phyloP scores from a whole-genome alignment of 2,113 vertebrate genomes.

The Oryzias javanicus region DNA sequence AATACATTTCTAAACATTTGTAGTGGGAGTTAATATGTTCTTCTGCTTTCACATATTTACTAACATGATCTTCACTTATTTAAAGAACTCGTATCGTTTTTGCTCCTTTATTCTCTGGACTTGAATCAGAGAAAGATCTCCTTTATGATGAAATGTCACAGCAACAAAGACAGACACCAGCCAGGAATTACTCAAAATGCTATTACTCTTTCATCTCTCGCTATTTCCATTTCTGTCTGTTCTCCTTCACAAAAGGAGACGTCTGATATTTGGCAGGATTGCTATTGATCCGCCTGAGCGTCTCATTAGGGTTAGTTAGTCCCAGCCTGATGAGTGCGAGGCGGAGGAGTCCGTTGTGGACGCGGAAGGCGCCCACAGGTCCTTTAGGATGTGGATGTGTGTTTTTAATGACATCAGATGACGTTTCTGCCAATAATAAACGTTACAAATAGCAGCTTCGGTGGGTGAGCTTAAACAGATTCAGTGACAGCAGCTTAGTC shows the following conservation, averaged over 20 bases:
- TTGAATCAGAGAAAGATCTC: slow-evolving; percentile 30
- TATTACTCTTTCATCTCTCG: slow-evolving; percentile 43
- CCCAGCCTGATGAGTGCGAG: slow-evolving; percentile 15
- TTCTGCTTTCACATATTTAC: not conserved
- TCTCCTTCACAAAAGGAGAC: slow-evolving; percentile 29
- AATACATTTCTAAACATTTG: not conserved
- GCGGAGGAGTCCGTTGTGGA: not conserved
- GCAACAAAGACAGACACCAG: slow-evolving; percentile 35
- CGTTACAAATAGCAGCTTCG: no score
- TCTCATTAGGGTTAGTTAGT: slow-evolving; percentile 41
- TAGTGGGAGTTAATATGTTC: not conserved
- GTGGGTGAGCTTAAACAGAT: no score
- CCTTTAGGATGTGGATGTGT: no score
- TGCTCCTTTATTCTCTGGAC: slow-evolving; percentile 1
- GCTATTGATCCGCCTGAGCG: slow-evolving; percentile 47
- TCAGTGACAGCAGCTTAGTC: no score
- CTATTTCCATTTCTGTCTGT: slow-evolving; percentile 32
- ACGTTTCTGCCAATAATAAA: no score
- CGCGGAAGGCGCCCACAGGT: no score
- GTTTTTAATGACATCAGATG: no score
- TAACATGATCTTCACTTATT: slow-evolving; percentile 2
- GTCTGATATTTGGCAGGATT: slow-evolving; percentile 34
- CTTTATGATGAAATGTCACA: slow-evolving; percentile 46
- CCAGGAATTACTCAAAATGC: slow-evolving; percentile 46
- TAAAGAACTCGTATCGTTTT: not conserved